Evolutionary conservation across 2,888 invertebrate genomes (phyloP).

Genomic region (Callyntrura sp.): DNA sequence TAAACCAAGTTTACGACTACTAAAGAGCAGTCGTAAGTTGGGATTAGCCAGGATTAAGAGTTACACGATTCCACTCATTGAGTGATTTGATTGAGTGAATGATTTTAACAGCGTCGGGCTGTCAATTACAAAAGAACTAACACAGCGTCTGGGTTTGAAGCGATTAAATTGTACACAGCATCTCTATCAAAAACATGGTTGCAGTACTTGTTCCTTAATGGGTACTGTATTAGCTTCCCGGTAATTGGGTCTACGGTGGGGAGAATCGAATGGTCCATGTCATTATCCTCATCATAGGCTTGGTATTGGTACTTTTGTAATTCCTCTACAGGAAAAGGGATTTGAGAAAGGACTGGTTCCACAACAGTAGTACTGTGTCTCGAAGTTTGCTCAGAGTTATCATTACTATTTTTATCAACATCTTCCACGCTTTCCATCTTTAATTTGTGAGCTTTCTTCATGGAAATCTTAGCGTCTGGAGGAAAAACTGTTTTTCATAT

Average conservation of each 20-base stretch:
- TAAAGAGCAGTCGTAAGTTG: too few species aligned
- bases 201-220: constrained; percentile 79
- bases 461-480: neutral
- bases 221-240: constrained; percentile 73
- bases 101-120: too few species aligned
- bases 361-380: neutral
- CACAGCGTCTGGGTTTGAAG: constrained; percentile 65
- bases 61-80: too few species aligned
- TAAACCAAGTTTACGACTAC: too few species aligned
- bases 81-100: too few species aligned
- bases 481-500: too few species aligned
- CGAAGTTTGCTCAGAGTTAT: constrained; percentile 37
- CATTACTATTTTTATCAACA: too few species aligned
- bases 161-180: constrained; percentile 78
- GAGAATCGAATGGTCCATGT: constrained; percentile 78
- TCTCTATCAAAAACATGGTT: constrained; percentile 81
- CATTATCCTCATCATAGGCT: constrained; percentile 69
- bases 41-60: too few species aligned
- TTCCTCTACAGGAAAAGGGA: constrained; percentile 41
- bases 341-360: neutral
- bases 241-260: constrained; percentile 80
- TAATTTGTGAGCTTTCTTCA: neutral
- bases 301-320: constrained; percentile 23
- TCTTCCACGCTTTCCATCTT: constrained; percentile 16
- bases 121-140: too few species aligned